Evolutionary conservation across 2,888 invertebrate species (phyloP).

Genomic region (Stegophylla sp.): DNA sequence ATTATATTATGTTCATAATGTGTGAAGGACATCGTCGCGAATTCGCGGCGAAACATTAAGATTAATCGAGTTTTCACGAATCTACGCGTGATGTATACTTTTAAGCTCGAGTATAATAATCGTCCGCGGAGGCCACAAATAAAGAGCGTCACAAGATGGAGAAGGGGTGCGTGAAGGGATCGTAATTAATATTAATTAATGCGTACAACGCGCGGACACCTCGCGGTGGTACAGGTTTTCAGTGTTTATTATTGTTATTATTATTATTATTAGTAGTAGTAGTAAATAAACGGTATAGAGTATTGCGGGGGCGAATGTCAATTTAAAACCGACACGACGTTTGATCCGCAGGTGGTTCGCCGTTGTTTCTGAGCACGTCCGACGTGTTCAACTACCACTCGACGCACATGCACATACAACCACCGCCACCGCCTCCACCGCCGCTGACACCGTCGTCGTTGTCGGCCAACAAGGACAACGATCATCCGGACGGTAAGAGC

Average conservation of each 20-base stretch:
- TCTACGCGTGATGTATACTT: not conserved
- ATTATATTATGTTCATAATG: not conserved
- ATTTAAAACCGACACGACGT: not conserved
- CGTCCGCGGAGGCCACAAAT: not conserved
- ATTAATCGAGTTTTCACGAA: constrained; percentile 44
- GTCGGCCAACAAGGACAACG: not conserved
- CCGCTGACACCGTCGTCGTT: not conserved
- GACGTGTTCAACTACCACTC: constrained; percentile 45
- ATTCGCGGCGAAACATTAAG: constrained; percentile 25
- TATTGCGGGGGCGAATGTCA: not conserved
- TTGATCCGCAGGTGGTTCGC: constrained; percentile 31
- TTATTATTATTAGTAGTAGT: no score
- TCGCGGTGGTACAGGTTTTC: not conserved
- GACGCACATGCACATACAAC: constrained; percentile 31
- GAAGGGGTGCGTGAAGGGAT: no score
- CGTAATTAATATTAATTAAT: constrained; percentile 54
- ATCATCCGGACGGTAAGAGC: constrained; percentile 29
- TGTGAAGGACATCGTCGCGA: not conserved
- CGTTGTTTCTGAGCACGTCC: constrained; percentile 46
- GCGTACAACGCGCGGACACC: not conserved
- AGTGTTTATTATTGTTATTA: not conserved
- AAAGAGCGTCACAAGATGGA: no score
- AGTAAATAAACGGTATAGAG: no score
- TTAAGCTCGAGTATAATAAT: constrained; percentile 41
- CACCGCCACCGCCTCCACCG: not conserved